Evolutionary conservation across 1,140 invertebrate genomes (phyloP).

Genomic region (Diachasmimorpha longicaudata): DNA sequence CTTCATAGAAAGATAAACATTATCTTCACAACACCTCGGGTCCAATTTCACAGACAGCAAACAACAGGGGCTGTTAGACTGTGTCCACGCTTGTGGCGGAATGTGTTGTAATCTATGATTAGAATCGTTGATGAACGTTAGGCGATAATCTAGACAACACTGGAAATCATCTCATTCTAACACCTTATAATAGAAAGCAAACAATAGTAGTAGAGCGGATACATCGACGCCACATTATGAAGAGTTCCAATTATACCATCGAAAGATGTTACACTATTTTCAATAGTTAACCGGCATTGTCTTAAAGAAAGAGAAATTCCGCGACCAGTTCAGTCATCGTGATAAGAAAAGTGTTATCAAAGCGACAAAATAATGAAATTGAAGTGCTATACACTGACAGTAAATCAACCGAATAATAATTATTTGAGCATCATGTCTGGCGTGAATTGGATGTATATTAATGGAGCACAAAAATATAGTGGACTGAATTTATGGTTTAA

Average conservation of each 20-base stretch:
- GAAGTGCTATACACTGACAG: no score
- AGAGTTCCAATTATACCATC: no score
- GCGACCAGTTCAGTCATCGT: no score
- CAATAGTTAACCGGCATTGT: no score
- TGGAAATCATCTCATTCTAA: conserved; percentile 1
- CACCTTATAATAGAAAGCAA: not conserved
- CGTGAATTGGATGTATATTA: no score
- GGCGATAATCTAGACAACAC: not conserved
- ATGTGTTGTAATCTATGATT: conserved; percentile 21
- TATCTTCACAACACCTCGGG: not conserved
- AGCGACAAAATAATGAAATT: no score
- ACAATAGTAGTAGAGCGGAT: not conserved
- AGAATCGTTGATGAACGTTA: conserved; percentile 25
- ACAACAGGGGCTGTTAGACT: not conserved
- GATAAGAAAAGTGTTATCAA: no score
- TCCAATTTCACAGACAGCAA: not conserved
- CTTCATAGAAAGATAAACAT: not conserved
- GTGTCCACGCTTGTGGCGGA: not conserved
- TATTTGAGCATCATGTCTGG: no score
- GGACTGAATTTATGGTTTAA: not conserved
- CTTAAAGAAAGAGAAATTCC: no score
- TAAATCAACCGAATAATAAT: no score
- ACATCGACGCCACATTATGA: not conserved
- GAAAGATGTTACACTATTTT: no score
- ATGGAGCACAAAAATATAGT: not conserved